Base-by-base conservation (phyloP, 2,888 invertebrate species). In the Silvanus unidentatus region DNA sequence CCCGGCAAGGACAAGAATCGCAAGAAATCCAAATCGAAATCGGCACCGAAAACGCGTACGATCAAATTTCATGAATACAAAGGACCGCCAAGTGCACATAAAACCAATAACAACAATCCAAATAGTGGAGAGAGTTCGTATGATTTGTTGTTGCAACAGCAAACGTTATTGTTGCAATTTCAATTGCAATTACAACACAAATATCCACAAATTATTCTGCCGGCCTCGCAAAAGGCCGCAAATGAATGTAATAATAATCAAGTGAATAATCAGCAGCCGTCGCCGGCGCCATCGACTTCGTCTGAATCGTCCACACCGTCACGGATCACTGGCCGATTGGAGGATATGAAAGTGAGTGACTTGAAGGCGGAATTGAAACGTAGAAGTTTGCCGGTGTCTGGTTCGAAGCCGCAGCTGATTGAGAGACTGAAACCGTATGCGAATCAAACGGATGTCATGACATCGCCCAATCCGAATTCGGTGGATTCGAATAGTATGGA, bases 61-160 rank as follows among this genome's bases (percentile, higher is more conserved):
- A 95, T 97, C 62, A 97, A 97, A 75, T 97, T 97, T 73, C 96
- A 97, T 72, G 97, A 97, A 72, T 92, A 93, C 71, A 92, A 92
- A 74, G 93, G 93, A 29, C 93, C 93, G 16, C 93, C 95, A 8
- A 70, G 69, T 49, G 89, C 92, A 12, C 88, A 89, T 59, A 90
- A 89, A 65, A 76, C 78, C 13, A 78, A 81, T 9, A 77, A 77
- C 9, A 69, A 67, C 49, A 63, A 65, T 49, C 44, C 40, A 8
- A 76, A 76, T 9, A 62, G 73, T 41, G 75, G 75, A 15, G 93
- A 94, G 72, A 91, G 90, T 5, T 89, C 90, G 6, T 95, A 95
- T 71, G 92, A 95, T 70, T 73, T 95, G 55, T 79, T 95, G 43
- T 77, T 97, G 50, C 90, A 96, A 64, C 97, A 97, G 65, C 97